Percentiles rank a stretch among this genome's conserved stretches.
Conservation (phyloP, 2,797 vertebrate species). For the Botia kubotai region DNA sequence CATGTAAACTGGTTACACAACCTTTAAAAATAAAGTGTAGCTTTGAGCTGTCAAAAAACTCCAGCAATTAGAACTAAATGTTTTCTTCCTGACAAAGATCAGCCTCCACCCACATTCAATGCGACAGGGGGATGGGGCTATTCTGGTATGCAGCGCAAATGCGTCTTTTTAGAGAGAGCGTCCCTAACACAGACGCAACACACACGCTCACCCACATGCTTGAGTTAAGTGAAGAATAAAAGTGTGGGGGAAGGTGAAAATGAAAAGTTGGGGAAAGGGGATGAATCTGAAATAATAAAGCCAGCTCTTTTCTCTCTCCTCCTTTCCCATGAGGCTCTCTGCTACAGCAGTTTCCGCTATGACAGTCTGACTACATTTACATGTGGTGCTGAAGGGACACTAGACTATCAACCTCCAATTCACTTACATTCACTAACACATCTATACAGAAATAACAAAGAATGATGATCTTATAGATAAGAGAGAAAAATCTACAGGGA, state of each 20-base stretch:
- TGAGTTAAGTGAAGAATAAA: conserved; percentile 45
- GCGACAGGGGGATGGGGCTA: conserved; percentile 27
- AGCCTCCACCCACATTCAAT: conserved; percentile 40
- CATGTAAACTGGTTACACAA: background rate
- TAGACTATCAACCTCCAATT: background rate
- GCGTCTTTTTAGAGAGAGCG: conserved; percentile 25
- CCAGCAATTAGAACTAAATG: conserved; percentile 27
- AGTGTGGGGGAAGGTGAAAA: conserved; percentile 41
- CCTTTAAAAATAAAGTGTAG: background rate
- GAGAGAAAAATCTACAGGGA: background rate
- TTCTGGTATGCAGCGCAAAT: conserved; percentile 43
- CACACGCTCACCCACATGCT: conserved; percentile 28
- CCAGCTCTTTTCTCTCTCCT: background rate
- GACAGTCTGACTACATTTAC: background rate
- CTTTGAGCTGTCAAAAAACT: background rate
- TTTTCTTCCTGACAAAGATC: conserved; percentile 43
- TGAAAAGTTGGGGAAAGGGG: conserved; percentile 35
- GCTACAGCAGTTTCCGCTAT: background rate
- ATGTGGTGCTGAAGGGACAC: background rate
- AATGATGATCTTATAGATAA: too few species aligned
- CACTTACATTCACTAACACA: background rate
- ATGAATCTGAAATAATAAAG: conserved; percentile 27
- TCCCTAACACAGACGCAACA: background rate
- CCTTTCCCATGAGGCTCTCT: background rate
- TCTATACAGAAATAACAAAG: background rate